Base-by-base conservation (phyloP, 23 tunicate species). In the Halocynthia roretzi region DNA sequence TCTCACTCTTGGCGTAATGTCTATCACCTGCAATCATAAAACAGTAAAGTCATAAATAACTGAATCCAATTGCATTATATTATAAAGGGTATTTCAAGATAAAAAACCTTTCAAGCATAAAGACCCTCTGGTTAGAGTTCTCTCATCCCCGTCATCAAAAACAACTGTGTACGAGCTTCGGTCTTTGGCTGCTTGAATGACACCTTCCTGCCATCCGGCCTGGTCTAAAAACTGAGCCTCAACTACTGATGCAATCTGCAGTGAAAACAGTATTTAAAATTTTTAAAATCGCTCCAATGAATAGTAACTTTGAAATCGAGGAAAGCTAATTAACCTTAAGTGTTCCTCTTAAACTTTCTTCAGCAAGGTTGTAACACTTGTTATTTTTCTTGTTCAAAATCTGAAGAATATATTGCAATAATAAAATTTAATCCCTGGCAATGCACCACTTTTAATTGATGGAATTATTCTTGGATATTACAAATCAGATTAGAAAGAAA, bases 81-180 rank as follows among this genome's bases (percentile, higher is more conserved):
- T 54, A 75, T 48, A 55, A 54, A 55, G 0, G 56, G 23, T 49
- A 75, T 14, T 44, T 44, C 18, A 71, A 71, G 14, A 40, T 10
- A 18, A 14, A 75, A 15, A 9, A 77, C 98, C 98, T 86, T 92
- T 82, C 72, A 92, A 82, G 69, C 98, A 92, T 50, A 92, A 62
- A 50, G 92, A 92, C 6, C 86, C 82, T 61, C 98, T 54, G 8
- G 87, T 51, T 19, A 92, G 74, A 10, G 98, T 82, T 19, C 98
- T 62, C 18, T 77, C 88, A 71, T 92, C 98, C 5, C 98, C 98
- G 86, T 92, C 98, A 92, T 92, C 98, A 86, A 92, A 92, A 53
- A 82, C 91, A 61, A 92, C 98, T 52, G 98, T 92, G 82, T 92
- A 92, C 10, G 72, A 62, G 73, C 92, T 86, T 61, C 79, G 86